Base-by-base conservation (phyloP, 2,888 invertebrate species). In the Thera obeliscata region DNA sequence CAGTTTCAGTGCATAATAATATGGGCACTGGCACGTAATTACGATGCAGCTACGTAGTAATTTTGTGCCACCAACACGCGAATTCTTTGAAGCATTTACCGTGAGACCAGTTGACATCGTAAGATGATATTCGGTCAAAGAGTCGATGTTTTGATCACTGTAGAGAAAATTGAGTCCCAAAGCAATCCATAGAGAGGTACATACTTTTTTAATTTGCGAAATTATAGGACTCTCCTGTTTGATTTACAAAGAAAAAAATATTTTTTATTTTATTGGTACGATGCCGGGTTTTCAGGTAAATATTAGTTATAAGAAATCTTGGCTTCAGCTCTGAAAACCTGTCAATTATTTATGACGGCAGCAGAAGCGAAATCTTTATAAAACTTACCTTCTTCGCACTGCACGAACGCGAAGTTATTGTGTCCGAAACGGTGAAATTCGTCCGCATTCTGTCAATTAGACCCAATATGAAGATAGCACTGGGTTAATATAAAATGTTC, bases 81-180 rank as follows among this genome's bases (percentile, higher is more conserved):
- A 80, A 72, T 84, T 84, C 85, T 70, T 67, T 71, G 85, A 83
- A 85, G 58, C 65, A 66, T 67, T 78, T 76, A 80, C 76, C 70
- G 75, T 66, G 66, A 55, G 67, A 71, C 67, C 67, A 70, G 80
- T 76, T 82, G 83, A 81, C 82, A 79, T 79, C 74, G 70, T 65
- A 56, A 64, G 63, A 66, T 66, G 68, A 73, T 70, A 70, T 66
- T 73, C 64, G 56, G 38, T 56, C 49, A 58, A 71, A 65, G 67
- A 59, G 52, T 52, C 7, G 8, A 8, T 50, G 8, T 52, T 52
- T 33, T 52, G n/a, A 50, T 50, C 50, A 50, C 22, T 46, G 43
- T 0, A 6, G 41, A 41, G 41, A 2, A 3, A 2, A 41, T 5
- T 41, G 4, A 6, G 2, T 43, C 43, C 1, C 8, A 43, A 43